Evolutionary conservation across 2,797 vertebrate genomes (phyloP), one percentile per base, ranked within the genome.

Genomic region (Okamejei kenojei): DNA sequence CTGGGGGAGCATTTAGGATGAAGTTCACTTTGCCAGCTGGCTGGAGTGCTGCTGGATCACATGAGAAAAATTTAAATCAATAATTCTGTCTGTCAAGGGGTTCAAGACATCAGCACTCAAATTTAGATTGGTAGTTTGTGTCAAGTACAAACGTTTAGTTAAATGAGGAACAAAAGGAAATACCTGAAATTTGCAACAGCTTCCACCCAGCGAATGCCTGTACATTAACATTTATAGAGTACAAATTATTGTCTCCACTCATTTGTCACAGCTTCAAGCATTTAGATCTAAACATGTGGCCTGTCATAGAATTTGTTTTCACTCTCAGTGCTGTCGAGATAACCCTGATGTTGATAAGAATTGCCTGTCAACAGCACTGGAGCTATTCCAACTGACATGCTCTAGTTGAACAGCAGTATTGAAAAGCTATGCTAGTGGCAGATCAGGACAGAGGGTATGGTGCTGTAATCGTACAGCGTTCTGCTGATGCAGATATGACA

Each of bases 301-400:
- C 26, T 76, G 68, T 94, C 94, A 96, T 95, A 96, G 96, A 96
- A 94, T 95, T 94, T 93, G 94, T 78, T 93, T 93, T 94, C 95
- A 94, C 84, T 94, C 95, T 95, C 95, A 94, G 94, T 93, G 94
- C 94, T 93, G 93, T 94, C 94, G 93, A 95, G 95, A 96, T 96
- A 96, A 95, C 95, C 94, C 54, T 93, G 94, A 93, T 91, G 93
- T 94, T 95, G 94, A 94, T 94, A 94, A 95, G 95, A 95, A 95
- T 94, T 93, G 94, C 94, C 95, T 95, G 95, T 96, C 96, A 95
- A 94, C 95, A 94, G 93, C 94, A 94, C 94, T 94, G 93, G 95
- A 96, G 95, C 94, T 94, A 94, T 95, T 95, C 95, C 94, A 95
- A 95, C 95, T 95, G 94, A 95, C 95, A 95, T 95, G 95, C 94